Evolutionary conservation across 1,140 invertebrate genomes (phyloP), one percentile per base, ranked within the genome.

Genomic region (Camponotus pennsylvanicus): DNA sequence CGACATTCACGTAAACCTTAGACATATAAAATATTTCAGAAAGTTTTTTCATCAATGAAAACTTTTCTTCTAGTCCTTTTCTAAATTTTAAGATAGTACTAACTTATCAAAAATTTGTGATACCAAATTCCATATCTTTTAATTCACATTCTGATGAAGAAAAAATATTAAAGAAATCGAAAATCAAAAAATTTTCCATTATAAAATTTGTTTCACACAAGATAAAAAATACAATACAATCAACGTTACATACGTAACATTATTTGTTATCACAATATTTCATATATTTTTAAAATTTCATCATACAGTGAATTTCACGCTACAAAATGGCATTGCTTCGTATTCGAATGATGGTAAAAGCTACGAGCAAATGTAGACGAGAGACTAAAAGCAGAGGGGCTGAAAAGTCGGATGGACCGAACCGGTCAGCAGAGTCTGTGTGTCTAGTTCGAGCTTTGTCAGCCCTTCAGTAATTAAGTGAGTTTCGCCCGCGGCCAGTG

Each of bases 401-500:
- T 75, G 69, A 83, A 83, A 75, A 83, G 69, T 83, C 32, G 27
- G 71, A 57, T 61, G 18, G 42, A 73, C 18, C 40, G 55, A 75
- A 75, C n/a, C 42, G 55, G 79, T 82, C 79, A 82, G 69, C 79
- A 49, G 69, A 83, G 79, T 75, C 79, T 83, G 69, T 52, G 49
- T 59, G 34, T 73, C 61, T 55, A 85, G 21, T 49, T 37, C n/a
- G 32, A 71, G 67, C 42, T 73, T 79, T 75, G 80, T 89, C 80
- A 89, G 82, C 86, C 66, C 64, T 85, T 89, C 86, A 61, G 73
- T 89, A 89, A 90, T 90, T 87, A 87, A 89, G 55, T 52, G 78
- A 89, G 78, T 86, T 87, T 84, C 67, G 73, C 66, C 49, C 21
- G 32, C 61, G 40, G 18, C 34, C 13, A 78, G n/a, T 34, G 40